Conservation (phyloP, 2,797 vertebrate species). For the Mus caroli region DNA sequence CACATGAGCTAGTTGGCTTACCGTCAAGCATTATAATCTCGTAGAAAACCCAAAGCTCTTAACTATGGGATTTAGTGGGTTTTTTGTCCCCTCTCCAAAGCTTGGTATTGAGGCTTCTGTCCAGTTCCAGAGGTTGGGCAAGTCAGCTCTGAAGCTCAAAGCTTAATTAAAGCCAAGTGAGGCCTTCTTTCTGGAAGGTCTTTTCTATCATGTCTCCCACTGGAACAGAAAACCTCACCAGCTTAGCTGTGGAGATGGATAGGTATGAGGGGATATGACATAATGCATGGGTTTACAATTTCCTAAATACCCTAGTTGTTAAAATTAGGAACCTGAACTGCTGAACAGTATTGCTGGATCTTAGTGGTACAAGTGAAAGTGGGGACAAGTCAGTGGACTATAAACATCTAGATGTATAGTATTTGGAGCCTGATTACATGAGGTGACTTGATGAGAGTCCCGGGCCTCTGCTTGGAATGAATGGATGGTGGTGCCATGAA, state of each 20-base stretch:
- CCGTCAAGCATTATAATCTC: not conserved
- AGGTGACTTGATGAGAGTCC: not conserved
- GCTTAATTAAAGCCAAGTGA: not conserved
- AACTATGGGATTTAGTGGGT: conserved; percentile 33
- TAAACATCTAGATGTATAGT: not conserved
- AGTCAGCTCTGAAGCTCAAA: conserved; percentile 44
- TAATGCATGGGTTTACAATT: not conserved
- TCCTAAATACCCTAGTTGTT: not conserved
- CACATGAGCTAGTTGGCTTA: not conserved
- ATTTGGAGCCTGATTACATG: not conserved
- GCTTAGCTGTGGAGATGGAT: not conserved
- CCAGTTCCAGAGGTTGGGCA: not conserved
- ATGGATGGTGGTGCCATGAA: not conserved
- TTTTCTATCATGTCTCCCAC: not conserved
- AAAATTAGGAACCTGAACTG: not conserved
- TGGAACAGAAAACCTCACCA: not conserved
- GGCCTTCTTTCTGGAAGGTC: not conserved
- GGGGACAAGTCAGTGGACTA: not conserved
- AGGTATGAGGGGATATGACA: not conserved
- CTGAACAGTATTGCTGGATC: not conserved
- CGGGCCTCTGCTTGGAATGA: not conserved
- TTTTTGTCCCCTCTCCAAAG: not conserved
- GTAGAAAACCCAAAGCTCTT: not conserved
- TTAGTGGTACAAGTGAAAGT: not conserved
- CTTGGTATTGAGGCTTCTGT: not conserved